A percentile compares a stretch with the other conserved stretches of the same genome.
These are phyloP conservation scores for Panorpa germanica DNA, from an alignment of 2,888 invertebrate genomes.

Conservation along the genomic window DNA sequence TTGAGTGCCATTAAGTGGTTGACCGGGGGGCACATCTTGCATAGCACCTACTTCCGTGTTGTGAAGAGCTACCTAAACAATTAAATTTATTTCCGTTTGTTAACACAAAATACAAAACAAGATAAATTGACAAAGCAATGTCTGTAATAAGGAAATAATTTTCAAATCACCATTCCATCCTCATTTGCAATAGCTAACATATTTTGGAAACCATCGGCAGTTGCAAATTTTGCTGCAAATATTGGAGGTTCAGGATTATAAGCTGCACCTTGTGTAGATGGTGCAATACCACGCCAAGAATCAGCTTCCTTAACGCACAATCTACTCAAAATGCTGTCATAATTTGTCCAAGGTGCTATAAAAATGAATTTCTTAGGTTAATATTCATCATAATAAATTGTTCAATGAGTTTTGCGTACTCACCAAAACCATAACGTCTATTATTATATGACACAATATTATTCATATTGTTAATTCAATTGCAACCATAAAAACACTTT, in stretches of 20 bases:
- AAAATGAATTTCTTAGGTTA: no score
- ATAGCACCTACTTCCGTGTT: no score
- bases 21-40: slow-evolving; percentile 18
- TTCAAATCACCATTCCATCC: slow-evolving; percentile 46
- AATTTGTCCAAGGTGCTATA: slow-evolving; percentile 35
- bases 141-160: background rate
- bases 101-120: slow-evolving; percentile 9
- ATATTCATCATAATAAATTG: no score
- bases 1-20: slow-evolving; percentile 29
- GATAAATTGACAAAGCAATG: slow-evolving; percentile 5
- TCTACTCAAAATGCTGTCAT: slow-evolving; percentile 41
- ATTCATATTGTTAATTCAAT: no score
- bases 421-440: no score
- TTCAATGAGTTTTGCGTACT: no score
- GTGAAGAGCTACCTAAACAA: slow-evolving; percentile 23
- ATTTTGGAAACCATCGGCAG: slow-evolving; percentile 41
- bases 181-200: slow-evolving; percentile 70
- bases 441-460: no score
- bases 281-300: slow-evolving; percentile 42
- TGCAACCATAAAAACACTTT: no score
- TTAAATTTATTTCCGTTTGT: slow-evolving; percentile 5
- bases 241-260: slow-evolving; percentile 51
- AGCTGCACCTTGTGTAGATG: slow-evolving; percentile 25
- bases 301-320: slow-evolving; percentile 41
- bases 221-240: slow-evolving; percentile 63